Evolutionary conservation across 2,888 invertebrate genomes (phyloP).

Genomic region (Xestia c-nigrum): DNA sequence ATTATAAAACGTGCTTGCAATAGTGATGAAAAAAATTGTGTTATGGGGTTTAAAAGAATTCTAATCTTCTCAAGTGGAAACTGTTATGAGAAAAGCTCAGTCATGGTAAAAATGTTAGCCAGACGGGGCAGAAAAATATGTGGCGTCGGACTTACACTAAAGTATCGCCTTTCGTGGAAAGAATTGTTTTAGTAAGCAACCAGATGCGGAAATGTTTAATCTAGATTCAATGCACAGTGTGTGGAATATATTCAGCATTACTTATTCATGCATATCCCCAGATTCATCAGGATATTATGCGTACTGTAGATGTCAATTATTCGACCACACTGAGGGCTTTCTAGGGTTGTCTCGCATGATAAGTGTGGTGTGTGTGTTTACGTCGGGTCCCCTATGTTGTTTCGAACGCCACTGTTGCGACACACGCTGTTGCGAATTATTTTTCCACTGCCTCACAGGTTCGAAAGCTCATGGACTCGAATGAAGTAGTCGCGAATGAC

Average conservation of each 20-base stretch:
- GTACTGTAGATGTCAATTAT: slow-evolving; percentile 23
- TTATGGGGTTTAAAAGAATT: background rate
- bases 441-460: no score
- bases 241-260: slow-evolving; percentile 42
- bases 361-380: background rate
- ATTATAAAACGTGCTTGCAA: slow-evolving; percentile 30
- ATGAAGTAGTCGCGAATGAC: no score
- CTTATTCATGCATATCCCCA: slow-evolving; percentile 39
- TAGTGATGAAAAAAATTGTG: slow-evolving; percentile 13
- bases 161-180: no score
- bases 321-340: slow-evolving; percentile 11
- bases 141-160: background rate
- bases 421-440: no score
- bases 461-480: no score
- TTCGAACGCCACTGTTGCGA: no score
- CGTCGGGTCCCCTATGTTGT: no score
- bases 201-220: background rate
- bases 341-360: background rate
- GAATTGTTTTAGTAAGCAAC: background rate
- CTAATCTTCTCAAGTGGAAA: background rate
- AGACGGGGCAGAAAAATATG: background rate
- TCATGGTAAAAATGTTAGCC: background rate
- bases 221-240: background rate
- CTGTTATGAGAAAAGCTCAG: background rate
- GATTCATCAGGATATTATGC: slow-evolving; percentile 28